phyloP scores from a whole-genome alignment of 2,797 vertebrate genomes.

The Huso huso region DNA sequence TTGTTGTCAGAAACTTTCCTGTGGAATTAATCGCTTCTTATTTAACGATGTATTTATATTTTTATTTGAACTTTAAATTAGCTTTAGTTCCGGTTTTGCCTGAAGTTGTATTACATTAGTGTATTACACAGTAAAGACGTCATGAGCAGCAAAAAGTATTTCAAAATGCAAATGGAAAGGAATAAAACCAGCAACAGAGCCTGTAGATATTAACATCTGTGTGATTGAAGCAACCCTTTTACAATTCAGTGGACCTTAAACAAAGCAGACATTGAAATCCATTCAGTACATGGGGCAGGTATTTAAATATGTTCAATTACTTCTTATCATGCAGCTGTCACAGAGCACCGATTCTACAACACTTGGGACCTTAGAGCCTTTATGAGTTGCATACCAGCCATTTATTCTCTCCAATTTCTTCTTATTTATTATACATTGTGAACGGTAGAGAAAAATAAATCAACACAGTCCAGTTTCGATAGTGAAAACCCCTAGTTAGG shows the following conservation, averaged over 20 bases:
- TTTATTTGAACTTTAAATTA: no score
- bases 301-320: conserved; percentile 61
- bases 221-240: conserved; percentile 60
- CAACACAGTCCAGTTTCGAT: no score
- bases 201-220: conserved; percentile 69
- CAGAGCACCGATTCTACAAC: conserved; percentile 39
- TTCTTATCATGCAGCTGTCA: conserved; percentile 51
- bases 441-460: no score
- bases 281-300: conserved; percentile 51
- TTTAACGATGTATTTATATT: no score
- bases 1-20: no score
- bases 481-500: no score
- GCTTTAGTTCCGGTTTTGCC: no score
- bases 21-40: no score
- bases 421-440: no score
- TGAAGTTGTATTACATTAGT: no score
- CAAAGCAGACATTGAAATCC: conserved; percentile 59
- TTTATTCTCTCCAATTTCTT: background rate
- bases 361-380: conserved; percentile 38
- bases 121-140: no score
- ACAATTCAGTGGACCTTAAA: conserved; percentile 68
- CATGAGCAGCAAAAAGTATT: conserved; percentile 33
- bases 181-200: conserved; percentile 53
- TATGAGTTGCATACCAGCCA: conserved; percentile 34
- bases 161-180: conserved; percentile 64